Percentiles rank a stretch among this genome's conserved stretches.
These are phyloP conservation scores for Delichon dasypus DNA, from an alignment of 2,797 vertebrate species.

Conservation along the genomic window DNA sequence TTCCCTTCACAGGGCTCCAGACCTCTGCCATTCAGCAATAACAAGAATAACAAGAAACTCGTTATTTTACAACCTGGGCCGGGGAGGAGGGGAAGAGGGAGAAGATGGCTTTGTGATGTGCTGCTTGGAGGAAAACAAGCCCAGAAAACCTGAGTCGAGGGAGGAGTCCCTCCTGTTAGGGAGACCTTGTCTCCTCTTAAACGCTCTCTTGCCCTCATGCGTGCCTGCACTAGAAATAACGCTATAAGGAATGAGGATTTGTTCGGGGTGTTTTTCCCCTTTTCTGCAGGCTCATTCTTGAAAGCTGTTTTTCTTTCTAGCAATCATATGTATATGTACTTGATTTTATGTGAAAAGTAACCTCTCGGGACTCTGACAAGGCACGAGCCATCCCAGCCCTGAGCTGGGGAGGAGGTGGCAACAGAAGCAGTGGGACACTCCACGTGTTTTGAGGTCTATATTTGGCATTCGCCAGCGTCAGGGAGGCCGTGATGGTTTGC, in stretches of 20 bases:
- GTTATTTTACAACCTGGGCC: conserved; percentile 59
- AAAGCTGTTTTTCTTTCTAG: background rate
- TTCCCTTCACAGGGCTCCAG: conserved; percentile 57
- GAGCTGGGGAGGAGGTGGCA: background rate
- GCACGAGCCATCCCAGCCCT: background rate
- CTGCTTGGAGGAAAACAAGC: conserved; percentile 38
- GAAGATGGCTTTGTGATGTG: conserved; percentile 54
- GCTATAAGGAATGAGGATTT: background rate
- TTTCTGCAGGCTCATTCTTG: conserved; percentile 12
- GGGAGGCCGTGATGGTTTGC: background rate
- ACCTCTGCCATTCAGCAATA: conserved; percentile 53
- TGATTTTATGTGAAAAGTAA: background rate
- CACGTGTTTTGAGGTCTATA: background rate
- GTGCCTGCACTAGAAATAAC: background rate
- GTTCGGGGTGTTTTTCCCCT: background rate
- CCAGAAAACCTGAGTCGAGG: background rate
- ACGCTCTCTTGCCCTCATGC: background rate
- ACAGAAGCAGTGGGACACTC: background rate
- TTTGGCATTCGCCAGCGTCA: fast-evolving
- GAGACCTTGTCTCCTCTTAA: background rate
- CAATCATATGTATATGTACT: background rate
- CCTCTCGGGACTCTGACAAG: background rate
- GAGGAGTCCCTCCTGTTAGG: background rate
- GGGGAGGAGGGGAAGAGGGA: background rate
- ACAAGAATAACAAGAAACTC: conserved; percentile 63